These are phyloP conservation scores for Trichonephila clavata DNA, from an alignment of 1,140 invertebrate species.

Conservation along the genomic window DNA sequence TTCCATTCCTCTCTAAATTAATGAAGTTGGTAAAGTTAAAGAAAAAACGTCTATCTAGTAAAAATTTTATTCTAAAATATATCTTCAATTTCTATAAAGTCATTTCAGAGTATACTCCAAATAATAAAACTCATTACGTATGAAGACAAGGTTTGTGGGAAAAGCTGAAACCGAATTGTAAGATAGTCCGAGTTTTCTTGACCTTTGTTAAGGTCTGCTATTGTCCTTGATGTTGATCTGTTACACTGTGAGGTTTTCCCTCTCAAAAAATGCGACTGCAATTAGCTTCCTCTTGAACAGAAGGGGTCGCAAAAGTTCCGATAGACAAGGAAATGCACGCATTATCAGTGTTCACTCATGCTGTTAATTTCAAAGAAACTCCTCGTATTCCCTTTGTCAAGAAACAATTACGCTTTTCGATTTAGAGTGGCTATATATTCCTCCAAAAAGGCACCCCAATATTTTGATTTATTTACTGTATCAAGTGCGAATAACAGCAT, in stretches of 20 bases:
- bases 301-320: not conserved
- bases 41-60: too few relatives aligned
- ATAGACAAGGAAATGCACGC: constrained; percentile 4
- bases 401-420: not conserved
- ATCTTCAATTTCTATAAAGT: not conserved
- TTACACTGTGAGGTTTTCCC: constrained; percentile 42
- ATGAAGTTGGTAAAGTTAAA: too few relatives aligned
- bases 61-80: too few relatives aligned
- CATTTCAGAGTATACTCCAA: not conserved
- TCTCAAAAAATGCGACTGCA: constrained; percentile 7
- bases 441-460: not conserved
- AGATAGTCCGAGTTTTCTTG: not conserved
- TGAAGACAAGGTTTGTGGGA: not conserved
- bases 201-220: constrained; percentile 8
- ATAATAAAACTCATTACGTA: constrained; percentile 36
- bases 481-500: too few relatives aligned
- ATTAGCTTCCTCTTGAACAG: constrained; percentile 4
- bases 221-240: constrained; percentile 25
- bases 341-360: not conserved
- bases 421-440: not conserved
- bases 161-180: not conserved
- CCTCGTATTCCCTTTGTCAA: not conserved
- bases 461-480: too few relatives aligned
- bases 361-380: constrained; percentile 4
- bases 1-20: too few relatives aligned